Base-by-base conservation (phyloP, 2,113 vertebrate species). In the Cervus canadensis region DNA sequence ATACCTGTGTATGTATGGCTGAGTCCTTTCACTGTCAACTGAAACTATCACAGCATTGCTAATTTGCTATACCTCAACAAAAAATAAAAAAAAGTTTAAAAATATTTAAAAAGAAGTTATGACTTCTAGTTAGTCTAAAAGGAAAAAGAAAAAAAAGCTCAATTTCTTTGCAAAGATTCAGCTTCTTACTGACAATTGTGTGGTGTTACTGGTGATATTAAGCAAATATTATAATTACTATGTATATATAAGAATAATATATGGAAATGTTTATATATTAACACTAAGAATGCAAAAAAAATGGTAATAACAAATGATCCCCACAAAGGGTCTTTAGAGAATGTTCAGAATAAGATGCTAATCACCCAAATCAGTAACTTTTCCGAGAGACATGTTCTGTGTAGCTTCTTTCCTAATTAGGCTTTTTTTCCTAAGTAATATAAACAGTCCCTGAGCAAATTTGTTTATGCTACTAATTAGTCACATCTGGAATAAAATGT, bases 401-500 rank as follows among this genome's bases (percentile, higher is more conserved):
- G 62, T 10, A 90, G 45, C 17, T 83, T 62, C 74, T 56, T 89
- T 50, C 45, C 56, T 94, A 79, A 79, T 84, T 64, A 50, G 36
- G 28, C 11, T 81, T 57, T 85, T 57, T 85, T 54, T 81, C 45
- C 50, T 64, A 78, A 87, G 76, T 71, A 82, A 95, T 59, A 52
- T 14, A 91, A 95, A 97, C 28, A 71, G 84, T 36, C 62, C 54
- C n/a, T 7, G 6, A 40, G 94, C 30, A 82, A 94, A 67, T 52
- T 25, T 88, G 81, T 67, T 96, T 81, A 50, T 81, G n/a, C 45
- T 88, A 36, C 82, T 97, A 94, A 87, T 87, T 96, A 90, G 87
- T 92, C 71, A 64, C 56, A 85, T 92, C 88, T 93, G 91, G 92
- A 95, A 95, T 74, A 88, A 96, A 94, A 50, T 52, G n/a, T 92